Conservation (phyloP, 2,113 vertebrate species). For the Grammomys surdaster region DNA sequence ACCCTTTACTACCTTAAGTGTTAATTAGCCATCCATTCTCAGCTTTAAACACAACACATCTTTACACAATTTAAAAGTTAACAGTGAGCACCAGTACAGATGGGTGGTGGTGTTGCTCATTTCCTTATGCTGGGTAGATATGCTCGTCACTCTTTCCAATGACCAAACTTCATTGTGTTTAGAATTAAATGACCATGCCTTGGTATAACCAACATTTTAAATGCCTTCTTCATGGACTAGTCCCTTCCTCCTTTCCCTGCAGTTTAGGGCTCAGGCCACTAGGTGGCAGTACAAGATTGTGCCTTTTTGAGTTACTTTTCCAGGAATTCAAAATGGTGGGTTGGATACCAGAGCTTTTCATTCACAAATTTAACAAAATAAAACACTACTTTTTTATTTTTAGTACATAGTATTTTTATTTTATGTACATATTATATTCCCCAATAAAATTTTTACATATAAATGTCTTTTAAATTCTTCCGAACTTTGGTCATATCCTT, state of each 20-base stretch:
- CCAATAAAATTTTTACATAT: background rate
- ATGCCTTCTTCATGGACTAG: background rate
- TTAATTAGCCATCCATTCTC: background rate
- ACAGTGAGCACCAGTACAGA: background rate
- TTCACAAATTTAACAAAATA: slow-evolving; percentile 1
- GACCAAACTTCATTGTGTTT: background rate
- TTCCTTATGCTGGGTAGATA: background rate
- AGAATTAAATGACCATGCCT: background rate
- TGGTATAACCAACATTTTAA: background rate
- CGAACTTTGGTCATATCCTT: background rate
- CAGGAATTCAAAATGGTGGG: slow-evolving; percentile 56
- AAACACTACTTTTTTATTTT: background rate
- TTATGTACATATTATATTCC: background rate
- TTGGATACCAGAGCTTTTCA: background rate
- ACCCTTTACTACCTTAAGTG: background rate
- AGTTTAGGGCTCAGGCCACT: slow-evolving; percentile 62
- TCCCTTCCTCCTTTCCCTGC: slow-evolving; percentile 12
- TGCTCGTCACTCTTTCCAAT: background rate
- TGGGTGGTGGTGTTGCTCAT: background rate
- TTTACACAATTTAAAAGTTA: slow-evolving; percentile 12
- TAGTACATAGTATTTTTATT: too few species aligned
- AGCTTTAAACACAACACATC: background rate
- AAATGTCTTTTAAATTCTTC: background rate
- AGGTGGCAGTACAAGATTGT: slow-evolving; percentile 67
- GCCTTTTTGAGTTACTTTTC: background rate